Percentiles rank a stretch among this genome's conserved stretches.
phyloP scores from a whole-genome alignment of 2,797 vertebrate genomes.

The Rhinella marina region DNA sequence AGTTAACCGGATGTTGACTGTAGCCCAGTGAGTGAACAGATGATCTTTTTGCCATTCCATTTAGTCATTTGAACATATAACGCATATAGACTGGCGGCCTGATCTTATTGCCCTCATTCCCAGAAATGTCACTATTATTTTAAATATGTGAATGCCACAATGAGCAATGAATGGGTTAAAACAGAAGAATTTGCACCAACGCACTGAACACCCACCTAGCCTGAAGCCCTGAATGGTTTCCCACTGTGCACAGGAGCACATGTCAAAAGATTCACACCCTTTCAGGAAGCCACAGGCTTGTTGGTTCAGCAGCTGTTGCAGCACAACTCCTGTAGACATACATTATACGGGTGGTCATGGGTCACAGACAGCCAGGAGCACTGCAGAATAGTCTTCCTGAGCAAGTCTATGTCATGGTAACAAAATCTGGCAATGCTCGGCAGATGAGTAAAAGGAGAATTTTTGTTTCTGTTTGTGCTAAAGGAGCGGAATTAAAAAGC shows the following conservation, averaged over 20 bases:
- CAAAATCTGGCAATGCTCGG: conserved; percentile 72
- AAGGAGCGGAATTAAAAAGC: conserved; percentile 70
- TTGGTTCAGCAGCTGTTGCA: not conserved
- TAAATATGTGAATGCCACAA: not conserved
- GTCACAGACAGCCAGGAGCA: conserved; percentile 68
- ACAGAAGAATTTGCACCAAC: not conserved
- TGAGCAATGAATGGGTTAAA: conserved; percentile 18
- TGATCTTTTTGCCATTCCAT: too few species aligned
- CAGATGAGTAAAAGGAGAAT: conserved; percentile 73
- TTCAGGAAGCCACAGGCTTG: not conserved
- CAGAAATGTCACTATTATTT: too few species aligned
- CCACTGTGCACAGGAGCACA: conserved; percentile 62
- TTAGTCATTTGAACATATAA: too few species aligned
- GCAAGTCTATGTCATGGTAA: conserved; percentile 77
- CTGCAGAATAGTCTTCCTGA: conserved; percentile 80
- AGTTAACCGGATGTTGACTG: too few species aligned
- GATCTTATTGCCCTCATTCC: too few species aligned
- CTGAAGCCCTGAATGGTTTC: conserved; percentile 61
- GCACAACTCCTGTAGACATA: not conserved
- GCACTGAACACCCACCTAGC: conserved; percentile 37
- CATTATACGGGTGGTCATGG: conserved; percentile 60
- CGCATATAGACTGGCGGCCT: too few species aligned
- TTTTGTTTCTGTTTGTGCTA: conserved; percentile 67
- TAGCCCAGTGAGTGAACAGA: too few species aligned
- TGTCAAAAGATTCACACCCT: conserved; percentile 43